Evolutionary conservation across 2,888 invertebrate genomes (phyloP), one percentile per base, ranked within the genome.

Genomic region (Harmothoe impar): DNA sequence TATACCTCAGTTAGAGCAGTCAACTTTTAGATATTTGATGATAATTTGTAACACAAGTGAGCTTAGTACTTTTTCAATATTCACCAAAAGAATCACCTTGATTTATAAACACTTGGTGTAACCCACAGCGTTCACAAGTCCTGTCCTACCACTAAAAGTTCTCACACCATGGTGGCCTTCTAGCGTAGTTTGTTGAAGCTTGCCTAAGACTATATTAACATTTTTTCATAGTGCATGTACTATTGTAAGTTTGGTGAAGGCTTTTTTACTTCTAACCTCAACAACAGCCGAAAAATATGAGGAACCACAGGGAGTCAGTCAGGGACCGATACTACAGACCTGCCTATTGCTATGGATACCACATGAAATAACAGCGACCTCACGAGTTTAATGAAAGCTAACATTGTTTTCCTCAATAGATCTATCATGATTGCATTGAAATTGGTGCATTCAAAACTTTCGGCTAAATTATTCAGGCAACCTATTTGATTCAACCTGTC

Each of bases 171-270:
- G 62, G 3, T 62, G 62, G 62, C 62, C 62, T 62, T 62, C n/a
- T 62, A 43, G n/a, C 20, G 62, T 62, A 62, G 20, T 62, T 15
- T 62, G 62, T 62, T n/a, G 15, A 62, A 62, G 62, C 62, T 62
- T 62, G 62, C 20, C 12, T 72, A 72, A 72, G 72, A 72, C 29
- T n/a, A n/a, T 72, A 72, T 72, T 72, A 72, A 72, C 72, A 23
- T 29, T 3, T 72, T 72, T 72, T 72, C 29, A 29, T 72, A 72
- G 72, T 72, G 72, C 72, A 72, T 72, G 72, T n/a, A n/a, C 29
- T 72, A 25, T 72, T 72, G 72, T 72, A 72, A 72, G 72, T 72
- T 29, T 72, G 72, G 72, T 72, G 72, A 72, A 72, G 31, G 72
- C 72, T 72, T 72, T 72, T 72, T 72, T 29, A 25, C 62, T 62